Evolutionary conservation across 2,888 invertebrate genomes (phyloP).

Genomic region (Eucera pruinosa): DNA sequence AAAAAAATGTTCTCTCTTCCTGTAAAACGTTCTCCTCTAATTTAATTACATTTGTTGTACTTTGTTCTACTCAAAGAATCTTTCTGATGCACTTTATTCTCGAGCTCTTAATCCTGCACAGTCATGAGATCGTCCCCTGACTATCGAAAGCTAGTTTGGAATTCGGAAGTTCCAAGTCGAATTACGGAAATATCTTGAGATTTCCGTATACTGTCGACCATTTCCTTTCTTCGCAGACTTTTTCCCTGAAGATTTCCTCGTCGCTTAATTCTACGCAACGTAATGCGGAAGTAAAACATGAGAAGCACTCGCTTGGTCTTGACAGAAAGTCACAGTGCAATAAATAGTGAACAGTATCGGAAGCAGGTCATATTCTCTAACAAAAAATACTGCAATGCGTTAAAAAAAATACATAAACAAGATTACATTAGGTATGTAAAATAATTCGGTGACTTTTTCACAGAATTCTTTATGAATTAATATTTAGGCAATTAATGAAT

Average conservation of each 20-base stretch:
- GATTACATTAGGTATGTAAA: too few species aligned
- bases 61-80: conserved; percentile 9
- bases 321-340: not conserved
- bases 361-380: not conserved
- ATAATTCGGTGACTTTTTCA: too few species aligned
- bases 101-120: conserved; percentile 11
- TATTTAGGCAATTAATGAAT: too few species aligned
- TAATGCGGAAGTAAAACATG: not conserved
- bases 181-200: conserved; percentile 30
- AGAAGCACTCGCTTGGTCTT: not conserved
- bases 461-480: too few species aligned
- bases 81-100: conserved; percentile 11
- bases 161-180: conserved; percentile 28
- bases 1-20: not conserved
- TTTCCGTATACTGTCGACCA: not conserved
- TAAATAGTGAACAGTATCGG: not conserved
- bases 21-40: conserved; percentile 2
- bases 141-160: conserved; percentile 27
- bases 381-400: not conserved
- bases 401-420: not conserved
- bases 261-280: conserved; percentile 2
- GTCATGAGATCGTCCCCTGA: conserved; percentile 8
- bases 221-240: not conserved
- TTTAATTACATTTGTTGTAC: conserved; percentile 18
- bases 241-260: not conserved